Evolutionary conservation across 2,888 invertebrate species (phyloP).

Genomic region (Megalurothrips usitatus): DNA sequence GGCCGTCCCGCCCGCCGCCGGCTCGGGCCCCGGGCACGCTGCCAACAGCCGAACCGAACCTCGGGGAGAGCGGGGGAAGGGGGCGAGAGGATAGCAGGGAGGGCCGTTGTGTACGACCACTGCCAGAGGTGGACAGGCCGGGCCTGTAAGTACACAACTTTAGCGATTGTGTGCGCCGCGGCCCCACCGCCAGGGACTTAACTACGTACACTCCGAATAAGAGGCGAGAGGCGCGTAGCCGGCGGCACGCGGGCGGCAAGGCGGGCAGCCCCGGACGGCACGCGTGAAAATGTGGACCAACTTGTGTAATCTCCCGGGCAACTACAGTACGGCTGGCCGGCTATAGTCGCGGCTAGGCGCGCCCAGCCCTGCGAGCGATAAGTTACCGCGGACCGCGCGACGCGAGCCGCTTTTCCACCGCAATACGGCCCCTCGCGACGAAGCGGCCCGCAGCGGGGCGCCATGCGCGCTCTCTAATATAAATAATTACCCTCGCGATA

Average conservation of each 20-base stretch:
- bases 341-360: too few species aligned
- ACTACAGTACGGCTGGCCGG: too few species aligned
- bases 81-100: neutral
- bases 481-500: too few species aligned
- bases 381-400: too few species aligned
- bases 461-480: too few species aligned
- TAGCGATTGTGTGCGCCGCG: neutral
- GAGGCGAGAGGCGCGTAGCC: neutral
- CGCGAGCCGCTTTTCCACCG: too few species aligned
- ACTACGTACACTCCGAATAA: neutral
- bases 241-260: neutral
- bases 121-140: neutral
- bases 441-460: too few species aligned
- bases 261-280: too few species aligned
- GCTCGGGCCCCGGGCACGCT: neutral
- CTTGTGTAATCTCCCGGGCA: too few species aligned
- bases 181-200: neutral
- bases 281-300: too few species aligned
- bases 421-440: too few species aligned
- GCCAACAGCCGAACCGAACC: neutral
- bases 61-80: neutral
- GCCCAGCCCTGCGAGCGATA: too few species aligned
- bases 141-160: conserved; percentile 23
- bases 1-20: neutral
- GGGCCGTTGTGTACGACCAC: neutral